phyloP scores from a whole-genome alignment of 2,797 vertebrate species.

The Typhlichthys eigenmanni region DNA sequence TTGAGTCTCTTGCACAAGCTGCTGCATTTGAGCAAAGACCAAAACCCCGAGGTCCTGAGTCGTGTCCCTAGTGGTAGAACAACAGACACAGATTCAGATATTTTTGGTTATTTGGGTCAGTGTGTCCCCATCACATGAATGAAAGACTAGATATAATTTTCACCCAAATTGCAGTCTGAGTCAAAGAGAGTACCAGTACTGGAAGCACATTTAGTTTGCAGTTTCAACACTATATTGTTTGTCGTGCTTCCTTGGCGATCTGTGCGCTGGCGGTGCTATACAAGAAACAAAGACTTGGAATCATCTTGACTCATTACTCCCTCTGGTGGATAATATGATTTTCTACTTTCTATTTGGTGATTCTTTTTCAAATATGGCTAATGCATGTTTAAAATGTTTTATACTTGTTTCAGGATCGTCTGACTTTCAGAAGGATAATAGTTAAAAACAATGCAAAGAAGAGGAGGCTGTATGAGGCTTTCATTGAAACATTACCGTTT shows the following conservation, averaged over 20 bases:
- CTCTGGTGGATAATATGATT: slow-evolving; percentile 18
- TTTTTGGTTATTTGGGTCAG: too few species aligned
- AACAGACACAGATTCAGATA: too few species aligned
- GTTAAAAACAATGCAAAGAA: slow-evolving; percentile 99
- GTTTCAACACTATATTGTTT: not conserved
- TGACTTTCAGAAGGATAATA: slow-evolving; percentile 98
- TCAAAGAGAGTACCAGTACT: too few species aligned
- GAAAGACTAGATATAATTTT: not conserved
- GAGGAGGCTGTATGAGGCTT: slow-evolving; percentile 95
- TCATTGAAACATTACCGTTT: slow-evolving; percentile 96
- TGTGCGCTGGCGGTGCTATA: too few species aligned
- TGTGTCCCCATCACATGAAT: not conserved
- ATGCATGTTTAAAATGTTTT: slow-evolving; percentile 18
- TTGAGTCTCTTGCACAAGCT: too few species aligned
- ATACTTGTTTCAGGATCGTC: slow-evolving; percentile 85
- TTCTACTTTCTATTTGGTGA: not conserved
- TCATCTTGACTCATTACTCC: slow-evolving; percentile 17
- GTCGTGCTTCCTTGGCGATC: too few species aligned
- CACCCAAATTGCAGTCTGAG: too few species aligned
- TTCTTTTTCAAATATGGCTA: not conserved
- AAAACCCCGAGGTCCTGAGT: too few species aligned
- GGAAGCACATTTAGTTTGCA: not conserved
- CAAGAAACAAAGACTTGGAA: not conserved
- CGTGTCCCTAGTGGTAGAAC: too few species aligned
- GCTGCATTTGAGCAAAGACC: too few species aligned